Conservation (phyloP, 1,140 invertebrate genomes). For the Hetaerina americana region DNA sequence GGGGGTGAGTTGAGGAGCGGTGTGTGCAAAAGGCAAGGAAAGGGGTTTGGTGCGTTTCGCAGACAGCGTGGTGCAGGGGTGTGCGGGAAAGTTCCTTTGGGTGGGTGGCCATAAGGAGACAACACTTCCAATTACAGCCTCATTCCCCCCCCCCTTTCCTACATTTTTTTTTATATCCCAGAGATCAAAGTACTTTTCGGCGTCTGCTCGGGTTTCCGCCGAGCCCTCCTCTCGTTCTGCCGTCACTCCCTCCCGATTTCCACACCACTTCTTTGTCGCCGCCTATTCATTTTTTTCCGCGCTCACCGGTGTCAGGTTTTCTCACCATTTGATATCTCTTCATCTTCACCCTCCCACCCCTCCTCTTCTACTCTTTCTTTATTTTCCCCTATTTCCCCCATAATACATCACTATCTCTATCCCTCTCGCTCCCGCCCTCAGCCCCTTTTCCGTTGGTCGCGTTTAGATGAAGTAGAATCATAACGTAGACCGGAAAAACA, state of each 20-base stretch:
- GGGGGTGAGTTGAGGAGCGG: too few relatives aligned
- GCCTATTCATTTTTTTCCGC: not conserved
- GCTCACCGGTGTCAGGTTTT: not conserved
- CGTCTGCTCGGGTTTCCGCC: not conserved
- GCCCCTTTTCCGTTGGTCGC: not conserved
- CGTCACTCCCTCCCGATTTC: too few relatives aligned
- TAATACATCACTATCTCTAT: too few relatives aligned
- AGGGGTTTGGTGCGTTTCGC: too few relatives aligned
- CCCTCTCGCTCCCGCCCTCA: not conserved
- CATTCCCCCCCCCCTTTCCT: too few relatives aligned
- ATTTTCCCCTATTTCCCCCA: not conserved
- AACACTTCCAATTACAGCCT: not conserved
- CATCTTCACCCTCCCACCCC: not conserved
- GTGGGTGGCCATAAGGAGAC: not conserved
- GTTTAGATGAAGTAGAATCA: not conserved
- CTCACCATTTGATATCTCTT: not conserved
- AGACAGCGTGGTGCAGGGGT: too few relatives aligned
- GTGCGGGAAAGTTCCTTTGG: too few relatives aligned
- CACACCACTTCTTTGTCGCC: too few relatives aligned
- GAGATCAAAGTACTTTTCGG: not conserved
- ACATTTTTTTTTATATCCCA: too few relatives aligned
- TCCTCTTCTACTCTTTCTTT: not conserved
- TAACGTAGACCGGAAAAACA: too few relatives aligned
- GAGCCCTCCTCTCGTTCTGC: not conserved
- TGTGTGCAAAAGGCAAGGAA: too few relatives aligned